Evolutionary conservation across 2,888 invertebrate species (phyloP), one percentile per base, ranked within the genome.

Genomic region (Apamea anceps): DNA sequence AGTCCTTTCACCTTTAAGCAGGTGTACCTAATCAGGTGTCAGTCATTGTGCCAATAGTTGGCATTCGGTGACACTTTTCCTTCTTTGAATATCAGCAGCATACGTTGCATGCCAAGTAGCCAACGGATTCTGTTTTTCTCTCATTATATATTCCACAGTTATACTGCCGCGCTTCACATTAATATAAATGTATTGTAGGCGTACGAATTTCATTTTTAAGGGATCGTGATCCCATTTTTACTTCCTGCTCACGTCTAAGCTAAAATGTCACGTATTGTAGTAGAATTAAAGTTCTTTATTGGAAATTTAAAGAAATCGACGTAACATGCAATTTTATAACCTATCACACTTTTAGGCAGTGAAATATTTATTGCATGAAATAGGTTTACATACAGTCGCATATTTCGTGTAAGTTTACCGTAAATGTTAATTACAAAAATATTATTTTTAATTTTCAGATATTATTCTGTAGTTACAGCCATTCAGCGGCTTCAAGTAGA

Each of bases 51-150:
- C 85, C 79, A 87, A 88, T 81, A 81, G 80, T 88, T 86, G 85
- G 89, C 90, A 88, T 82, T 80, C 78, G 54, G 78, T 75, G 75
- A 77, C 84, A 85, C 84, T 88, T 89, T 89, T 89, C 88, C 90
- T 76, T 88, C 79, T 72, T 84, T 85, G 77, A 80, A 86, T 81
- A 73, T 62, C 83, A 60, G 74, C 72, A 66, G 21, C 77, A 71
- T 60, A 65, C 45, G 21, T 62, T 65, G 88, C 80, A 89, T 89
- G 60, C 25, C 72, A 89, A 89, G 76, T 66, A 77, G 81, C 57
- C 72, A 72, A 45, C 54, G 51, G 72, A 78, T 72, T 80, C 76
- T 76, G 88, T 89, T 77, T 89, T 89, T 89, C 89, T 88, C 89
- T 89, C n/a, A 87, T 89, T 88, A 88, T 83, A 83, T 78, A 89